Evolutionary conservation across 2,797 vertebrate genomes (phyloP).

Genomic region (Pterois miles): DNA sequence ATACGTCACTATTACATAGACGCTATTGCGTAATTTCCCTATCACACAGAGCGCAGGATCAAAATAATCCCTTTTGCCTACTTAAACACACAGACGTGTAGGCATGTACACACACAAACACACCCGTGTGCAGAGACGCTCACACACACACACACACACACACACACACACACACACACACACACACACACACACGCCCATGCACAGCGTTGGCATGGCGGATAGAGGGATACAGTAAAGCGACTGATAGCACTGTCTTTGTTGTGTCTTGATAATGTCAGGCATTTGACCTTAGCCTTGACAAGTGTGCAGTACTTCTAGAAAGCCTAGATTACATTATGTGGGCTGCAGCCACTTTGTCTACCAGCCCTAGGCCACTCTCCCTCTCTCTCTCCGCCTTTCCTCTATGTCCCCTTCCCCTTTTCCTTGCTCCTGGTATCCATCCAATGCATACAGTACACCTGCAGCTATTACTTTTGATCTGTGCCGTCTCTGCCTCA

Average conservation of each 20-base stretch:
- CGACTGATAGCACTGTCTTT: slow-evolving; percentile 70
- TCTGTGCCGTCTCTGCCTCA: background rate
- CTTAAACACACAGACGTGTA: slow-evolving; percentile 53
- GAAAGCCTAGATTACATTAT: slow-evolving; percentile 71
- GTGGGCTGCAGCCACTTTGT: slow-evolving; percentile 64
- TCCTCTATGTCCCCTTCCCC: background rate
- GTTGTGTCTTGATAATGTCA: slow-evolving; percentile 78
- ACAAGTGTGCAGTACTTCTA: slow-evolving; percentile 65
- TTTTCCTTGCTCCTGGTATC: slow-evolving; percentile 1
- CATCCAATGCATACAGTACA: slow-evolving; percentile 2
- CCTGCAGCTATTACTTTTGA: slow-evolving; percentile 16
- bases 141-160: background rate
- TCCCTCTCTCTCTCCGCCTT: background rate
- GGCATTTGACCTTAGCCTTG: slow-evolving; percentile 78
- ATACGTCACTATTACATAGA: slow-evolving; percentile 70
- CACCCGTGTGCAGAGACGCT: background rate
- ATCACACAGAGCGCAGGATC: slow-evolving; percentile 59
- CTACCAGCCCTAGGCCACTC: slow-evolving; percentile 37
- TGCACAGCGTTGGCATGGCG: background rate
- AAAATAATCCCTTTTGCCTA: slow-evolving; percentile 70
- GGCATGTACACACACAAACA: slow-evolving; percentile 6
- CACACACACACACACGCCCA: background rate
- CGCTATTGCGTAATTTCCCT: slow-evolving; percentile 66
- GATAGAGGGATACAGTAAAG: slow-evolving; percentile 53
- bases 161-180: background rate